Percentiles rank a stretch among this genome's conserved stretches.
Conservation (phyloP, 2,797 vertebrate genomes). For the Macropus fuliginosus region DNA sequence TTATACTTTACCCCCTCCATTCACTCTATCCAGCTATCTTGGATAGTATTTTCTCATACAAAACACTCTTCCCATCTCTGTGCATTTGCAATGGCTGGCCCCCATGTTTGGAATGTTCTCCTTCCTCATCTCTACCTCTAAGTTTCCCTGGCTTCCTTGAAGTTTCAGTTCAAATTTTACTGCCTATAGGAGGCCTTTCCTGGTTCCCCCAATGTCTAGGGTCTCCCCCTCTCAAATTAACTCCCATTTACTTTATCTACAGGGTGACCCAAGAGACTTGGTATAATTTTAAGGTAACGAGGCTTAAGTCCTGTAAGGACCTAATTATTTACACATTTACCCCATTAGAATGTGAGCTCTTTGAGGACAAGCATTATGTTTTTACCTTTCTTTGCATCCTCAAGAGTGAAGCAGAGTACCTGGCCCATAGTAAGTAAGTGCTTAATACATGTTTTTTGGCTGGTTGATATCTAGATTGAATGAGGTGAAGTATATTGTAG, state of each 20-base stretch:
- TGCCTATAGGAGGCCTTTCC: not conserved
- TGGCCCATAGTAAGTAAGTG: not conserved
- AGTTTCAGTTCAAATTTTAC: not conserved
- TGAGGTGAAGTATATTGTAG: not conserved
- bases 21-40: not conserved
- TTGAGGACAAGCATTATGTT: not conserved
- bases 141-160: not conserved
- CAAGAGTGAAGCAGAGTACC: not conserved
- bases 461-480: not conserved
- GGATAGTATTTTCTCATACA: not conserved
- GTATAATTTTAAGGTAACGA: not conserved
- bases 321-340: not conserved
- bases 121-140: not conserved
- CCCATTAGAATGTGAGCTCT: not conserved
- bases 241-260: not conserved
- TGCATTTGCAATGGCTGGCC: not conserved
- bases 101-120: not conserved
- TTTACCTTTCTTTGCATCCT: not conserved
- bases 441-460: not conserved
- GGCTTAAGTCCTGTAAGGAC: not conserved
- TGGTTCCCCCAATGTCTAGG: not conserved
- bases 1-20: not conserved
- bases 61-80: not conserved
- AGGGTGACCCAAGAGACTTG: not conserved
- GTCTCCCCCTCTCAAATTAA: not conserved